A percentile compares a stretch with the other conserved stretches of the same genome.
Evolutionary conservation across 2,113 vertebrate species (phyloP).

Genomic region (Ia io): DNA sequence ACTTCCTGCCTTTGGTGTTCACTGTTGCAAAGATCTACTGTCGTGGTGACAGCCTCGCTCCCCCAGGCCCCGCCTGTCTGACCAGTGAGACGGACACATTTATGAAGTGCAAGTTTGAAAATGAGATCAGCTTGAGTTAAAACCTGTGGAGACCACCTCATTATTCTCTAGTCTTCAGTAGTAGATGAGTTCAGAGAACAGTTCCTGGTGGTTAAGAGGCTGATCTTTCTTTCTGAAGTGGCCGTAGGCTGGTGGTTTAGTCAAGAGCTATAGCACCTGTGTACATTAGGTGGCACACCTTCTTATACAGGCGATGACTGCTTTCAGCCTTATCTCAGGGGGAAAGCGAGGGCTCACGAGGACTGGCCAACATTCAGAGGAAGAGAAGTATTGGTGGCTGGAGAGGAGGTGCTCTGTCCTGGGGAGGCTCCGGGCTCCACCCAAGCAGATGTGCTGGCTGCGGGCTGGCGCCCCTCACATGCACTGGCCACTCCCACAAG

Average conservation of each 20-base stretch:
- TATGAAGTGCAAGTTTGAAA: neutral
- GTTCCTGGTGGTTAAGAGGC: too few species aligned
- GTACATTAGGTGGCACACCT: neutral
- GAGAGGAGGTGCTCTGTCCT: neutral
- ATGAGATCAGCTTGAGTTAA: neutral
- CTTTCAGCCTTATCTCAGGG: too few species aligned
- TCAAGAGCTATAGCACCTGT: neutral
- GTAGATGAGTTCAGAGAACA: neutral
- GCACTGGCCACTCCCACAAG: neutral
- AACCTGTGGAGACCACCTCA: neutral
- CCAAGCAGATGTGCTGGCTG: neutral
- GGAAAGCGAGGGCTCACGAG: neutral
- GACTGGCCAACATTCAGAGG: neutral
- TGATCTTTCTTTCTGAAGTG: neutral
- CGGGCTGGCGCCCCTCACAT: accelerated
- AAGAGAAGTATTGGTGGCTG: too few species aligned
- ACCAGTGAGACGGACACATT: neutral
- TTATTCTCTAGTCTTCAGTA: neutral
- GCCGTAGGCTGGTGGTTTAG: neutral
- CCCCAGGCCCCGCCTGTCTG: neutral
- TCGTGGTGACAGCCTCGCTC: neutral
- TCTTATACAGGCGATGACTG: too few species aligned
- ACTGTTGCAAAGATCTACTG: neutral
- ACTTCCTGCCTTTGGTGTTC: neutral
- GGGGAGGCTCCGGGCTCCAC: neutral